Percentiles rank a stretch among this genome's conserved stretches.
These are phyloP conservation scores for Cepphus grylle DNA, from an alignment of 2,113 vertebrate genomes.

Conservation along the genomic window DNA sequence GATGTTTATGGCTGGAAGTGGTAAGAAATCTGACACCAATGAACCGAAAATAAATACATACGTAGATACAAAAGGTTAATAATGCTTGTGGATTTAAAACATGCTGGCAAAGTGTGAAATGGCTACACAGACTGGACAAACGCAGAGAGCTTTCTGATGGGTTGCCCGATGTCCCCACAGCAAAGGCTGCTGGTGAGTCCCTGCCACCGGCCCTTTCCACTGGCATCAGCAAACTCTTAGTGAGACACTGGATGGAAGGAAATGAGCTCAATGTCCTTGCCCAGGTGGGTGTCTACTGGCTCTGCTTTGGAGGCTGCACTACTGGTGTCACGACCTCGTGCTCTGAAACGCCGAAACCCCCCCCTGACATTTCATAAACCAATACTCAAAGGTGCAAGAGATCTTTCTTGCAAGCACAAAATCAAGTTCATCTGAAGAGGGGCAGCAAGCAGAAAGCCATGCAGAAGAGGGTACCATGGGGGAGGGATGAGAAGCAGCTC, in stretches of 20 bases:
- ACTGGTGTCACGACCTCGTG: background rate
- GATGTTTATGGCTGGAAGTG: background rate
- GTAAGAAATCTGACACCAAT: background rate
- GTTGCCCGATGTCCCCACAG: background rate
- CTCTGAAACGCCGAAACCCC: background rate
- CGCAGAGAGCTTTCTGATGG: slow-evolving; percentile 19
- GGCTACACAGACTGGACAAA: background rate
- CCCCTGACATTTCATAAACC: background rate
- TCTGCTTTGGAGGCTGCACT: background rate
- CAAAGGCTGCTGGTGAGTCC: background rate
- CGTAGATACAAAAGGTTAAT: background rate
- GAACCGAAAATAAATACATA: background rate
- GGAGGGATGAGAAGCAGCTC: background rate
- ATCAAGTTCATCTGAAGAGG: background rate
- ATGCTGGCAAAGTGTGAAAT: background rate
- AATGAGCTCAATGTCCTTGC: background rate
- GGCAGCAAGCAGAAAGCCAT: accelerated
- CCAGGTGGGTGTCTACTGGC: background rate
- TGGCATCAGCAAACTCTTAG: accelerated
- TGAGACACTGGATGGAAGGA: background rate
- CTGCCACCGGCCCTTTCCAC: background rate
- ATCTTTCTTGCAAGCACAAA: background rate
- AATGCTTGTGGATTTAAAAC: background rate
- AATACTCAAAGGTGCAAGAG: background rate
- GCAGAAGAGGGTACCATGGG: accelerated